Percentiles rank a stretch among this genome's conserved stretches.
Evolutionary conservation across 2,888 invertebrate genomes (phyloP).

Genomic region (Agrochola litura): DNA sequence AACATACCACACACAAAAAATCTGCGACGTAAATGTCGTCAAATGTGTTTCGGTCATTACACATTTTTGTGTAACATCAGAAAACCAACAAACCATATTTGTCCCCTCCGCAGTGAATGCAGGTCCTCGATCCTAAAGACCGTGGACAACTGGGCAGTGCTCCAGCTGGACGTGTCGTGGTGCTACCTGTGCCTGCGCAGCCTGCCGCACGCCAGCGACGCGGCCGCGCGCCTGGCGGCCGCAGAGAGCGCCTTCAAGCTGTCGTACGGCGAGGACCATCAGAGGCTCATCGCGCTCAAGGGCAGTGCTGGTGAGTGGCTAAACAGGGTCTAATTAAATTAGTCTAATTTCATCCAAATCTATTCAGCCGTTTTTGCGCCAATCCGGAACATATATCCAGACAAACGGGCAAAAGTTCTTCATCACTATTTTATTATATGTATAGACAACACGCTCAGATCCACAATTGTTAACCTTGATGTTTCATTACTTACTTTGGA

Average conservation of each 20-base stretch:
- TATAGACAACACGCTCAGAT: too few species aligned
- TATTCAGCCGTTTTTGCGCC: too few species aligned
- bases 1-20: background rate
- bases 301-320: constrained; percentile 79
- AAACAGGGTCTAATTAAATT: background rate
- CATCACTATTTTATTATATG: too few species aligned
- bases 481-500: too few species aligned
- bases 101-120: constrained; percentile 90
- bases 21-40: background rate
- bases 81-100: background rate
- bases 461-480: too few species aligned
- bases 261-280: constrained; percentile 87
- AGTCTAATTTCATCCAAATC: background rate
- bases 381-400: too few species aligned
- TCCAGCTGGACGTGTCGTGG: constrained; percentile 97
- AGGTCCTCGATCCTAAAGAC: constrained; percentile 91
- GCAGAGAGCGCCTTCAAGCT: constrained; percentile 93
- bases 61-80: background rate
- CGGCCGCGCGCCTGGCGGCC: constrained; percentile 91
- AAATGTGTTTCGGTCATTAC: background rate
- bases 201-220: constrained; percentile 91
- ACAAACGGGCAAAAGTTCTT: too few species aligned
- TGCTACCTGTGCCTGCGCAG: constrained; percentile 95
- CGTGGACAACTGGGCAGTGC: constrained; percentile 95
- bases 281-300: constrained; percentile 80